Base-by-base conservation (phyloP, 2,888 invertebrate species). In the Philhelius pedissequus region DNA sequence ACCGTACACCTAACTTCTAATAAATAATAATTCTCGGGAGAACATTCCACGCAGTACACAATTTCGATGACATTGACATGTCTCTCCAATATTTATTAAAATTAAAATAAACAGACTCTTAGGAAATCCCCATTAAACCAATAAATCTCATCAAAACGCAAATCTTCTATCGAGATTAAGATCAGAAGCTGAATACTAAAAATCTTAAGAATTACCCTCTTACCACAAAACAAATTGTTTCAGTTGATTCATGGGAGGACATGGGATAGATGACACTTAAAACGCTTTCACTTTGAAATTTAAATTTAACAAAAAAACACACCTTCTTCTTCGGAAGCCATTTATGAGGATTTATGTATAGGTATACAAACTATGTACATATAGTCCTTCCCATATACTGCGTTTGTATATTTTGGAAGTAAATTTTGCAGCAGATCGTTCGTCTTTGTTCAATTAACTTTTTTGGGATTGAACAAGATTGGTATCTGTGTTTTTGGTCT, bases 381-480 rank as follows among this genome's bases (percentile, higher is more conserved):
- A 13, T 35, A 13, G n/a, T n/a, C n/a, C n/a, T n/a, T n/a, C n/a
- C n/a, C 13, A 35, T 35, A 13, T 50, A n/a, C n/a, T n/a, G n/a
- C n/a, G n/a, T 32, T 43, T 20, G 13, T 56, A 50, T 66, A 11
- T 18, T 73, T 45, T 40, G 82, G 64, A n/a, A n/a, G 62, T 69
- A 40, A 82, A 74, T 82, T 69, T 18, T 70, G 64, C 43, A 56
- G 74, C 64, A 78, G 79, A 74, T 79, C 70, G 60, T 54, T 64
- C 40, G 38, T 54, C 79, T 76, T 68, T 71, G 84, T 84, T 84
- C 76, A 84, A 84, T 76, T 80, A 84, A 84, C 76, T 80, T 80
- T 25, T 84, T 54, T 52, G 62, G 71, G 64, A 84, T 71, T 71
- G 80, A 76, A 76, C 66, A 45, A 84, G 75, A 80, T 75, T 84